A percentile compares a stretch with the other conserved stretches of the same genome.
Conservation (phyloP, 2,888 invertebrate genomes). For the Andrena hattorfiana region DNA sequence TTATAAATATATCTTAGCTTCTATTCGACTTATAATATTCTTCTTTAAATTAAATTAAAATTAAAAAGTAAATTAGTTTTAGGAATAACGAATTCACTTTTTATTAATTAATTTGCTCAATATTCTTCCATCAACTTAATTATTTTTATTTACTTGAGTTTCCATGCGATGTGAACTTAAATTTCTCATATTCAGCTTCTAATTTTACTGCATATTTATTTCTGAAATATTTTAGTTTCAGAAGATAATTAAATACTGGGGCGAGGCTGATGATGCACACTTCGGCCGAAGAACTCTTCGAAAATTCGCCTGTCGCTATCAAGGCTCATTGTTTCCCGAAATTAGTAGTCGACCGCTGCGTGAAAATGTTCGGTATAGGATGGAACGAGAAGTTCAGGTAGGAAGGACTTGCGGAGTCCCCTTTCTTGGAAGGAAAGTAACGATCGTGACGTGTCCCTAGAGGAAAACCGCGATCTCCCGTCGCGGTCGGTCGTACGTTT, state of each 20-base stretch:
- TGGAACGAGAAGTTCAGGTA: constrained; percentile 6
- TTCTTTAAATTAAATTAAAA: too few species aligned
- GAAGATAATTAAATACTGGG: neutral
- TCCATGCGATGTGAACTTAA: too few species aligned
- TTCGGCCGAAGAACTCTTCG: neutral
- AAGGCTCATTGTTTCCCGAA: constrained; percentile 7
- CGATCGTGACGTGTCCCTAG: constrained; percentile 64
- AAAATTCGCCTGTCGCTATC: constrained; percentile 2
- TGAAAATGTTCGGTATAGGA: neutral
- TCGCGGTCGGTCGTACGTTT: constrained; percentile 69
- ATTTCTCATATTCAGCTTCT: too few species aligned
- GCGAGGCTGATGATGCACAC: neutral
- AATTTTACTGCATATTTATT: neutral
- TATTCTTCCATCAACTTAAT: too few species aligned
- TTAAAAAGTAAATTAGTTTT: too few species aligned
- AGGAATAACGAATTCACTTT: too few species aligned
- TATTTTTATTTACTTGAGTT: too few species aligned
- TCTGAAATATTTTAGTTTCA: neutral
- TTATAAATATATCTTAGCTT: neutral
- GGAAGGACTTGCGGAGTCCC: constrained; percentile 6
- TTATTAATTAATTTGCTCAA: too few species aligned
- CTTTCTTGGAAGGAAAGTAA: constrained; percentile 62
- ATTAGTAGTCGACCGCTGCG: constrained; percentile 8
- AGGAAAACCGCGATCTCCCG: constrained; percentile 59
- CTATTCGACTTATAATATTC: too few species aligned